A percentile compares a stretch with the other conserved stretches of the same genome.
These are phyloP conservation scores for Poecile montanus DNA, from an alignment of 2,797 vertebrate species.

Conservation along the genomic window DNA sequence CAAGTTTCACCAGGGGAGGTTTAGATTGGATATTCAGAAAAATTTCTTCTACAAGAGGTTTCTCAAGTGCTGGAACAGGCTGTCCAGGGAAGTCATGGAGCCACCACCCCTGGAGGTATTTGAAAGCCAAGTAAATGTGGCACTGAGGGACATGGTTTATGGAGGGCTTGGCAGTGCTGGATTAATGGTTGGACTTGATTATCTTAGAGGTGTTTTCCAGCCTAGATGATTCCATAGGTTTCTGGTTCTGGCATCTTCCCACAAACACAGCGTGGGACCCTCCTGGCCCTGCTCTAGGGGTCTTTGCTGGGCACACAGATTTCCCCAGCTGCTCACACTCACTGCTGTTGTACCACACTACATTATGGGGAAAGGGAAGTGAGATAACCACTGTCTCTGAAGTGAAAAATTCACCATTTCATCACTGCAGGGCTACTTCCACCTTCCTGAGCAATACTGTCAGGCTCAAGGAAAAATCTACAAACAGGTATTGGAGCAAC, in stretches of 20 bases:
- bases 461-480: not conserved
- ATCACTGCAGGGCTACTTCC: not conserved
- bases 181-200: accelerated
- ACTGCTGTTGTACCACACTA: not conserved
- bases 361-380: not conserved
- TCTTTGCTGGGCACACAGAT: not conserved
- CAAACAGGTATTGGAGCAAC: not conserved
- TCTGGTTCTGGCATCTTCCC: not conserved
- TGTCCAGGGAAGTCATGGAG: not conserved
- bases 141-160: accelerated
- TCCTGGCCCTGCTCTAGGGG: not conserved
- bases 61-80: not conserved
- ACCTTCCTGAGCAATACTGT: not conserved
- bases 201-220: not conserved
- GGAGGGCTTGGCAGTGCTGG: not conserved
- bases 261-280: accelerated
- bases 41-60: accelerated
- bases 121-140: accelerated
- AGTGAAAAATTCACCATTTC: not conserved
- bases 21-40: not conserved
- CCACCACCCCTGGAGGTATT: not conserved
- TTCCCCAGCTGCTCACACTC: not conserved
- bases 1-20: not conserved
- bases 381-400: not conserved
- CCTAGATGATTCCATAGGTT: not conserved